Evolutionary conservation across 2,888 invertebrate species (phyloP).

Genomic region (Rambutsinella grinnellia): DNA sequence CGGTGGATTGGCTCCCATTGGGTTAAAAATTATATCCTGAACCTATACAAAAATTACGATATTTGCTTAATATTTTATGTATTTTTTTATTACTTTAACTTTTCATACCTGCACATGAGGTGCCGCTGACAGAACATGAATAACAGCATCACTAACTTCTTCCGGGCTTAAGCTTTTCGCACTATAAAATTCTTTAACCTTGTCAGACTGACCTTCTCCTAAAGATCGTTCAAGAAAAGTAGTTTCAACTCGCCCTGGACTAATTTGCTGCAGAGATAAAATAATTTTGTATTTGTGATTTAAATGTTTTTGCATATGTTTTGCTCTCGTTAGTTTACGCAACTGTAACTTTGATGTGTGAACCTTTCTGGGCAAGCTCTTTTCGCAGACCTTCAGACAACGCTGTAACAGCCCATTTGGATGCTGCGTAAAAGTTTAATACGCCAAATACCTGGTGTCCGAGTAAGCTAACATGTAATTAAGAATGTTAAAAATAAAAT

Average conservation of each 20-base stretch:
- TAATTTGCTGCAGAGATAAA: constrained; percentile 57
- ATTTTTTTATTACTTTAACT: not conserved
- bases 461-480: too few relatives aligned
- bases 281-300: not conserved
- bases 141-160: constrained; percentile 76
- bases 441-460: constrained; percentile 68
- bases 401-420: constrained; percentile 74
- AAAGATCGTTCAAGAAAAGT: constrained; percentile 58
- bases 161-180: constrained; percentile 72
- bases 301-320: not conserved
- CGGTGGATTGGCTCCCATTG: constrained; percentile 14
- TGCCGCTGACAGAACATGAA: constrained; percentile 76
- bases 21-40: constrained; percentile 37
- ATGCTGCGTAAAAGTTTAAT: constrained; percentile 72
- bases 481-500: constrained; percentile 3
- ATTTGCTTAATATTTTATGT: not conserved
- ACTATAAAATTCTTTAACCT: constrained; percentile 67
- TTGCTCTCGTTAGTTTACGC: constrained; percentile 9
- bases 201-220: constrained; percentile 31
- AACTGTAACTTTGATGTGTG: constrained; percentile 69
- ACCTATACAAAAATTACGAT: constrained; percentile 8
- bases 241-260: constrained; percentile 64
- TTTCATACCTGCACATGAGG: constrained; percentile 74
- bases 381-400: constrained; percentile 72
- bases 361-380: constrained; percentile 71